A percentile compares a stretch with the other conserved stretches of the same genome.
Conservation (phyloP, 2,113 vertebrate genomes). For the Naja naja region DNA sequence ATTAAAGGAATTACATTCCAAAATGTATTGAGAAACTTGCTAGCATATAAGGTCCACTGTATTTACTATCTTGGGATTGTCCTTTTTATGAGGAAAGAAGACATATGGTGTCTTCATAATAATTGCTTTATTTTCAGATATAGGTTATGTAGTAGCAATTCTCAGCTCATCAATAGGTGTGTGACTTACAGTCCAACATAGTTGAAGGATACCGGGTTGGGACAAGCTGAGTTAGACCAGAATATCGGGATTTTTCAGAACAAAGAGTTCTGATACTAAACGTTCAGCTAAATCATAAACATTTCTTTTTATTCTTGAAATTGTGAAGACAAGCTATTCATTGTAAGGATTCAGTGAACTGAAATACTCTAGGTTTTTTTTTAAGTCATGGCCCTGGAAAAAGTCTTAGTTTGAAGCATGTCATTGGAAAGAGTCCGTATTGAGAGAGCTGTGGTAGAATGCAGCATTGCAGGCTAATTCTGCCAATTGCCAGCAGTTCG, state of each 20-base stretch:
- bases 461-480: neutral
- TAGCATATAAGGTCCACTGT: neutral
- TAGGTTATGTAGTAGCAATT: neutral
- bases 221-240: neutral
- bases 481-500: neutral
- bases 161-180: neutral
- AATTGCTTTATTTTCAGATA: neutral
- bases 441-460: neutral
- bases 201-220: neutral
- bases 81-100: neutral
- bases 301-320: neutral
- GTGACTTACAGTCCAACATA: neutral
- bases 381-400: neutral
- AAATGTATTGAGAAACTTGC: neutral
- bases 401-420: neutral
- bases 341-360: neutral
- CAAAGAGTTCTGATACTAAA: neutral
- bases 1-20: neutral
- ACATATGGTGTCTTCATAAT: neutral
- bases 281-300: neutral
- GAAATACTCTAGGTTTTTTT: neutral
- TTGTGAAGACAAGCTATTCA: neutral
- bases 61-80: neutral
- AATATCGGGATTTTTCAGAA: neutral
- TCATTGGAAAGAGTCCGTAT: neutral